Conservation (phyloP, 1,140 invertebrate genomes). For the Paralvinella palmiformis region DNA sequence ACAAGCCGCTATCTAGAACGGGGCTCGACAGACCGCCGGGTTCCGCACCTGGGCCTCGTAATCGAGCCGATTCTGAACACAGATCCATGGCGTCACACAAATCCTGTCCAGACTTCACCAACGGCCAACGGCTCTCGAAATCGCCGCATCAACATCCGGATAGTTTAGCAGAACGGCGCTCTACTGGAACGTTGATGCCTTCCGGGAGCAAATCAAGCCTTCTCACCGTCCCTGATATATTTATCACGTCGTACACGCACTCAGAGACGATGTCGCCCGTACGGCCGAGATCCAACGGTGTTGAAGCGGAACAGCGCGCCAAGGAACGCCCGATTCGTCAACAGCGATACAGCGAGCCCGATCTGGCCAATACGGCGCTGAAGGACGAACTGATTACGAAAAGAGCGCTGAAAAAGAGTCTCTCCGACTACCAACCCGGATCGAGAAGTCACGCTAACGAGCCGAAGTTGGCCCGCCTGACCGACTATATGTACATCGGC, state of each 20-base stretch:
- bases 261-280: background rate
- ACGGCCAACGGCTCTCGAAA: too few relatives aligned
- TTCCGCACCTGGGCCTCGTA: too few relatives aligned
- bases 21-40: too few relatives aligned
- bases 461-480: background rate
- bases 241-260: background rate
- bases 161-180: too few relatives aligned
- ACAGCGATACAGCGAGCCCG: background rate
- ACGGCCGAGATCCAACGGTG: background rate
- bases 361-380: background rate
- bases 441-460: background rate
- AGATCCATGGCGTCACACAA: too few relatives aligned
- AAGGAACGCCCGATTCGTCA: background rate
- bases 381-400: background rate
- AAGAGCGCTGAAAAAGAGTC: background rate
- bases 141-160: too few relatives aligned
- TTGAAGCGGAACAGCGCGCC: background rate
- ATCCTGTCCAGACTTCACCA: too few relatives aligned
- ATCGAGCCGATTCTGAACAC: too few relatives aligned
- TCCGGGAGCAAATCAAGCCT: too few relatives aligned
- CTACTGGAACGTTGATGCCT: too few relatives aligned
- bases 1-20: too few relatives aligned
- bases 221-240: background rate
- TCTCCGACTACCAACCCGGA: background rate
- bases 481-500: background rate